Conservation (phyloP, 53 echinoderm and acorn worm species). For the Glandiceps talaboti region DNA sequence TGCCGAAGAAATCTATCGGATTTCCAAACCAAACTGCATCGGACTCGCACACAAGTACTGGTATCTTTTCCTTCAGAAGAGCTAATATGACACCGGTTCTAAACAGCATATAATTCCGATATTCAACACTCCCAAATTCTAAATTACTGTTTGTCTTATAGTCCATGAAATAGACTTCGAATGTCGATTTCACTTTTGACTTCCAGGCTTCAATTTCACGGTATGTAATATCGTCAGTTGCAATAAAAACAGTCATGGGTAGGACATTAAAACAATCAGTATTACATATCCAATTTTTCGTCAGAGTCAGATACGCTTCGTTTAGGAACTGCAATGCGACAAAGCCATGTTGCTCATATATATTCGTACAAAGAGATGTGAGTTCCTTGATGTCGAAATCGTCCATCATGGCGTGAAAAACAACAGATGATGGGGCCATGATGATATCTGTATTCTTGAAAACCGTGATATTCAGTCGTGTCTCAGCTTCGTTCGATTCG, state of each 20-base stretch:
- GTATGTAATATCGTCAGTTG: background rate
- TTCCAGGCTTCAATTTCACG: background rate
- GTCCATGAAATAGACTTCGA: background rate
- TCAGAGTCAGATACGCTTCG: background rate
- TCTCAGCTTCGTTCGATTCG: no score
- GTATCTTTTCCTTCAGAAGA: background rate
- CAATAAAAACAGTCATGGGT: background rate
- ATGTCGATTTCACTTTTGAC: background rate
- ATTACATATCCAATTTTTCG: background rate
- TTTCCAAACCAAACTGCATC: background rate
- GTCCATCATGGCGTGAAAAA: no score
- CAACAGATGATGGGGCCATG: no score
- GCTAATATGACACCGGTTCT: background rate
- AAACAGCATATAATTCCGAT: background rate
- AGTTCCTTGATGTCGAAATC: background rate
- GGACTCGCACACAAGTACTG: background rate
- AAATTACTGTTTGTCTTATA: background rate
- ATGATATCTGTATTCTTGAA: no score
- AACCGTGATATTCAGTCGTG: no score
- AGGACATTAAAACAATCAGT: background rate
- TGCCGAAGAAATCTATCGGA: background rate
- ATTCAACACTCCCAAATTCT: background rate
- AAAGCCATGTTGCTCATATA: background rate
- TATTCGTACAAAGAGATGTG: background rate
- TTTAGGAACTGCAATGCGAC: background rate